Percentiles rank a stretch among this genome's conserved stretches.
Conservation (phyloP, 2,797 vertebrate species). For the Vultur gryphus region DNA sequence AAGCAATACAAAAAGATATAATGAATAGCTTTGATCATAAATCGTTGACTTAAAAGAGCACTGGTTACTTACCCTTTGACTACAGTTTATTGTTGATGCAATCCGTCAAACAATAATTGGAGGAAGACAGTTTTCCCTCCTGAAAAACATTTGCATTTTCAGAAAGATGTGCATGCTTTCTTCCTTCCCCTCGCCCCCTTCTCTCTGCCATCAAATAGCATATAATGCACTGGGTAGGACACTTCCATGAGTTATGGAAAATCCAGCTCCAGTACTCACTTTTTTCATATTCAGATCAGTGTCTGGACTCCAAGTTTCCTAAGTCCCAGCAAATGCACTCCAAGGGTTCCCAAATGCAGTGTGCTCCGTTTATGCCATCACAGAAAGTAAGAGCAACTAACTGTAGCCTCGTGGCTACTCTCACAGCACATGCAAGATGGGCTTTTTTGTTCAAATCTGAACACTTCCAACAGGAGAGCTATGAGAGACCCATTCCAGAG, state of each 20-base stretch:
- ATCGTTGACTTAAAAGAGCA: neutral
- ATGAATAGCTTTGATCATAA: neutral
- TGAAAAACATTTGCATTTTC: neutral
- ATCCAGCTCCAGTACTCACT: neutral
- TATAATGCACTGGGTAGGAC: neutral
- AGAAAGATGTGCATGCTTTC: neutral
- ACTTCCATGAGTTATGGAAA: neutral
- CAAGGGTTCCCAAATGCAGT: neutral
- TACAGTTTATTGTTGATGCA: neutral
- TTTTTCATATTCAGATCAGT: neutral
- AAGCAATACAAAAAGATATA: neutral
- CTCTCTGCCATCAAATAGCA: neutral
- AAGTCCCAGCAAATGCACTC: neutral
- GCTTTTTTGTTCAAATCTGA: neutral
- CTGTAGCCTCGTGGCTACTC: neutral
- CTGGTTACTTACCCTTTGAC: neutral
- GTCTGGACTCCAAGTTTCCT: neutral
- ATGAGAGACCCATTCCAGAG: neutral
- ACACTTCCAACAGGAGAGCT: neutral
- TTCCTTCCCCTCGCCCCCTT: neutral
- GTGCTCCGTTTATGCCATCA: neutral
- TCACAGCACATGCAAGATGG: accelerated
- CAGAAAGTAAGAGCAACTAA: neutral
- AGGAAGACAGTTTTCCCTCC: neutral
- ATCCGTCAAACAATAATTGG: neutral